Conservation (phyloP, 2,113 vertebrate species). For the Menidia beryllina region DNA sequence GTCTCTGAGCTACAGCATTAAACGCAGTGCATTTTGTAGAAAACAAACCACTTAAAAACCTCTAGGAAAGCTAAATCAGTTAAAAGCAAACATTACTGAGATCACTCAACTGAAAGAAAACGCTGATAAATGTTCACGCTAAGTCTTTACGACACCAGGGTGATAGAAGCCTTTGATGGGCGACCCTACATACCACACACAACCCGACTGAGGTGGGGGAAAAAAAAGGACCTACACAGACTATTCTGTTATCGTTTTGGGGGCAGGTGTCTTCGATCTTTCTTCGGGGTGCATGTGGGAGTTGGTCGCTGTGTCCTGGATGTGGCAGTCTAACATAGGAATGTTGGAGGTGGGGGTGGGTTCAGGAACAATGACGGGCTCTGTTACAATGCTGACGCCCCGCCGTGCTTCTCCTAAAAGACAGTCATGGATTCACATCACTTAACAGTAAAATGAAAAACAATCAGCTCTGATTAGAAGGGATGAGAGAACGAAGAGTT, state of each 20-base stretch:
- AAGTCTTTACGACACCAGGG: slow-evolving; percentile 41
- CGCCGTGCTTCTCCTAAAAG: slow-evolving; percentile 69
- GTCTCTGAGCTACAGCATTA: slow-evolving; percentile 48
- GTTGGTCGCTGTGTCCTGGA: slow-evolving; percentile 37
- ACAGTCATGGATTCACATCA: slow-evolving; percentile 30
- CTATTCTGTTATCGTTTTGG: slow-evolving; percentile 30
- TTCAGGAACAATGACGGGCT: slow-evolving; percentile 25
- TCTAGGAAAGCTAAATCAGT: slow-evolving; percentile 64
- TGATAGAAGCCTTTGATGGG: slow-evolving; percentile 30
- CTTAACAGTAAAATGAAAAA: background rate
- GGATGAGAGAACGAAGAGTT: too few relatives aligned
- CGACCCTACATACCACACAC: slow-evolving; percentile 13
- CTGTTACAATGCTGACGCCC: slow-evolving; percentile 74
- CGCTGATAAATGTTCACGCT: slow-evolving; percentile 27
- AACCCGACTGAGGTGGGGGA: slow-evolving; percentile 29
- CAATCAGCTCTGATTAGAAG: background rate
- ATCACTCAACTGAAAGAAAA: slow-evolving; percentile 56
- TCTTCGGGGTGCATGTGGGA: slow-evolving; percentile 35
- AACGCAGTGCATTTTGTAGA: slow-evolving; percentile 52
- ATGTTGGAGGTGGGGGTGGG: slow-evolving; percentile 15
- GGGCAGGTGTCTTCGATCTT: slow-evolving; percentile 39
- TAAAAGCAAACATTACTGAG: slow-evolving; percentile 57
- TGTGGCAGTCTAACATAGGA: slow-evolving; percentile 16
- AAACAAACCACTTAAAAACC: slow-evolving; percentile 60
- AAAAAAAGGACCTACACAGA: slow-evolving; percentile 41